phyloP scores from a whole-genome alignment of 2,888 invertebrate species.

The Trachelus iudaicus region DNA sequence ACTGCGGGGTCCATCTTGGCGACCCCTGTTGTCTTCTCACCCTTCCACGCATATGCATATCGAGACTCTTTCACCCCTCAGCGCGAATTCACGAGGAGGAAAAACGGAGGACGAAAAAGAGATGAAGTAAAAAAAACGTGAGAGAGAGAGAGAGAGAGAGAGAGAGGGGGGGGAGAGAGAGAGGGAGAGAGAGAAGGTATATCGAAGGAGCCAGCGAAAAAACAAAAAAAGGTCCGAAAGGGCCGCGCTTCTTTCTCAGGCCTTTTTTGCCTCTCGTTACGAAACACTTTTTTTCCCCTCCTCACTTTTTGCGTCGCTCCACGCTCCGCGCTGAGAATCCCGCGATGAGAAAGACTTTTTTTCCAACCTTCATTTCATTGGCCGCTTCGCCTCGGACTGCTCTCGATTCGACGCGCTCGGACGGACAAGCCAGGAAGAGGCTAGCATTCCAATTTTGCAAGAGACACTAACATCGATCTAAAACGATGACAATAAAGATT shows the following conservation, averaged over 20 bases:
- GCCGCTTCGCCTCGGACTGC: neutral
- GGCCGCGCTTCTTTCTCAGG: constrained; percentile 19
- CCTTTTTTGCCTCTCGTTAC: constrained; percentile 9
- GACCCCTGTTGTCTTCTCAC: constrained; percentile 1
- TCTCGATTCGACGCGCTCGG: neutral
- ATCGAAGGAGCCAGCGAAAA: constrained; percentile 2
- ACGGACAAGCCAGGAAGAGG: neutral
- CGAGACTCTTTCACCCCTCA: constrained; percentile 26
- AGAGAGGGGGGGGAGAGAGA: neutral
- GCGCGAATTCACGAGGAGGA: constrained; percentile 5
- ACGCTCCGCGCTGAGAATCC: constrained; percentile 16
- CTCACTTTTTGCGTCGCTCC: constrained; percentile 10
- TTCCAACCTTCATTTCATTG: neutral
- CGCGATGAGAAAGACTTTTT: constrained; percentile 7
- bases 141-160: neutral
- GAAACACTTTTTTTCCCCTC: neutral
- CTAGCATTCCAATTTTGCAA: neutral
- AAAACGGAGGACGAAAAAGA: neutral
- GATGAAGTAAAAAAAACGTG: neutral
- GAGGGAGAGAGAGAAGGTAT: no score
- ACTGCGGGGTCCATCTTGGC: neutral
- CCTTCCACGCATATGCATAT: constrained; percentile 36
- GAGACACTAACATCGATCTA: neutral
- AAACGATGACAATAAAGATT: neutral
- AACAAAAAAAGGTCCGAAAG: constrained; percentile 3